Conservation (phyloP, 2,113 vertebrate genomes). For the Microcebus tavaratra region DNA sequence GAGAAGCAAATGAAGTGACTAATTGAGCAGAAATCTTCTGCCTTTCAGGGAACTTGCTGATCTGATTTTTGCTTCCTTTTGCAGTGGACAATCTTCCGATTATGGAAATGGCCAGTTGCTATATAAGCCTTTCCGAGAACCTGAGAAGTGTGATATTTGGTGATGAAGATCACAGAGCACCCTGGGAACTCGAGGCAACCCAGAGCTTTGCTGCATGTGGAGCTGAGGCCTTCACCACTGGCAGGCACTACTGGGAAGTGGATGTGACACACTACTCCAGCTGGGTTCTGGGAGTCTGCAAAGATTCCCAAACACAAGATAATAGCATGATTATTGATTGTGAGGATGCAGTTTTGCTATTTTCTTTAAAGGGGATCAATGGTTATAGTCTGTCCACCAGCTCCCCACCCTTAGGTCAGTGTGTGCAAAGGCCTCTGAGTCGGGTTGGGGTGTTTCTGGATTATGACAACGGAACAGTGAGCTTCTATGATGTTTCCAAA, state of each 20-base stretch:
- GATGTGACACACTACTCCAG: not conserved
- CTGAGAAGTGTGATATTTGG: not conserved
- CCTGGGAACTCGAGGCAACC: not conserved
- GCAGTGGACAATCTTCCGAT: not conserved
- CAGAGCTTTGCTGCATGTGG: not conserved
- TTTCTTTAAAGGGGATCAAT: not conserved
- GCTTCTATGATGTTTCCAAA: too few relatives aligned
- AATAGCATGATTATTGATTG: not conserved
- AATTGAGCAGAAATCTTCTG: not conserved
- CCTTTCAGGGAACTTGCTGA: not conserved
- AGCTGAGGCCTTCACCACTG: not conserved
- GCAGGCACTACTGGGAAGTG: not conserved
- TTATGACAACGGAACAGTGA: not conserved
- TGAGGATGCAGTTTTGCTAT: not conserved
- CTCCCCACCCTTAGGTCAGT: not conserved
- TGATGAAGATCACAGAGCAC: rapidly evolving
- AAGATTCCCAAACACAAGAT: not conserved
- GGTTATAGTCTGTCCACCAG: not conserved
- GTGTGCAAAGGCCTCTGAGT: not conserved
- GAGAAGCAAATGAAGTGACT: not conserved
- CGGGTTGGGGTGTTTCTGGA: not conserved
- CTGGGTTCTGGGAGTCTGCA: not conserved
- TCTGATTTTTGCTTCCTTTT: not conserved
- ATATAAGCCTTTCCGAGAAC: not conserved
- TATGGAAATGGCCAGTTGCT: not conserved